Conservation (phyloP, 1,140 invertebrate species). For the Sesamia nonagrioides region DNA sequence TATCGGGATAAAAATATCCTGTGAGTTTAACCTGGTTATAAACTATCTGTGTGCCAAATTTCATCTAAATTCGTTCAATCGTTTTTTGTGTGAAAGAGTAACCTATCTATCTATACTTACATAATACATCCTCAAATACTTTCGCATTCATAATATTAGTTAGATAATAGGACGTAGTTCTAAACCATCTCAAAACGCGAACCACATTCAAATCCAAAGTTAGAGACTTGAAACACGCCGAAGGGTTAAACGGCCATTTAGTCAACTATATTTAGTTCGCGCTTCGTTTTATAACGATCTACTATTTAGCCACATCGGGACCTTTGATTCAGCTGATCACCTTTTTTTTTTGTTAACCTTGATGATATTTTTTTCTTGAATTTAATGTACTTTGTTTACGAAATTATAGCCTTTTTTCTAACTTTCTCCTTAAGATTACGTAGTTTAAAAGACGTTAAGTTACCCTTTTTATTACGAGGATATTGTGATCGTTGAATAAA, state of each 20-base stretch:
- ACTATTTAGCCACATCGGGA: constrained; percentile 59
- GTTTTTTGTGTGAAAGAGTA: too few species aligned
- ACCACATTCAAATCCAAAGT: constrained; percentile 7
- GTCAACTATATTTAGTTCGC: constrained; percentile 76
- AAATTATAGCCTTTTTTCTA: constrained; percentile 37
- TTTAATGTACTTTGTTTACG: constrained; percentile 19
- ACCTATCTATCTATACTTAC: too few species aligned
- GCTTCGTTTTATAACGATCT: constrained; percentile 77
- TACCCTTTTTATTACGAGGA: constrained; percentile 3
- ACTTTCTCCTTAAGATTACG: constrained; percentile 39
- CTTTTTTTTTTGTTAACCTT: constrained; percentile 48
- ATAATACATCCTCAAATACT: too few species aligned
- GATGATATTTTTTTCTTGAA: constrained; percentile 12
- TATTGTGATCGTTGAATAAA: constrained; percentile 9
- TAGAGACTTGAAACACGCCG: constrained; percentile 9
- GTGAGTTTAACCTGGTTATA: too few species aligned
- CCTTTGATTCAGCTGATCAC: constrained; percentile 63
- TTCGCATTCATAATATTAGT: too few species aligned
- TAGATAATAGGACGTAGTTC: too few species aligned
- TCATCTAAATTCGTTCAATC: too few species aligned
- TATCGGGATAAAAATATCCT: too few species aligned
- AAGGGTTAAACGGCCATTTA: constrained; percentile 69
- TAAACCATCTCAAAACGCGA: constrained; percentile 24
- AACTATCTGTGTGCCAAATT: too few species aligned
- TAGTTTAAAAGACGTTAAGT: constrained; percentile 45